Evolutionary conservation across 2,113 vertebrate genomes (phyloP), one percentile per base, ranked within the genome.

Genomic region (Picathartes gymnocephalus): DNA sequence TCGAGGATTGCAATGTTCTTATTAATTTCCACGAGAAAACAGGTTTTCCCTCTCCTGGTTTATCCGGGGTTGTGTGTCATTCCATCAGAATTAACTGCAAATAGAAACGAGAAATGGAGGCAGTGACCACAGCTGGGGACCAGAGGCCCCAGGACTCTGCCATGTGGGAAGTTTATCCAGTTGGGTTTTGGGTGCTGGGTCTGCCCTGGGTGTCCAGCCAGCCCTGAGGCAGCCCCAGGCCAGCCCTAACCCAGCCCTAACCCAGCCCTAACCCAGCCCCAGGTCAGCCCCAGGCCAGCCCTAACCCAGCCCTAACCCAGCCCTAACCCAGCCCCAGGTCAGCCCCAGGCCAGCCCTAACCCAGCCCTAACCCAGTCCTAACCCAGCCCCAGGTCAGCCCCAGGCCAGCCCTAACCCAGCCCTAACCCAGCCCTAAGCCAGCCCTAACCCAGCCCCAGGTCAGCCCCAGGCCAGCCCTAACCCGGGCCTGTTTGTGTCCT

Each of bases 121-220:
- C 30, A 33, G 31, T 14, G 40, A 73, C 6, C 51, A 4, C 13
- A 31, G 31, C 16, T 6, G 6, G 30, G 44, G 22, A 5, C 15
- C 28, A 18, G 45, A 31, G 73, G 69, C 60, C 39, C 30, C 48
- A 28, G 57, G 65, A 18, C 3, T 7, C 61, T 40, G 2, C 42
- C 27, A 2, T 6, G 0, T 4, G 10, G 19, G 10, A 44, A 9
- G 8, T 21, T 72, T 3, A 24, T 62, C 13, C 20, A 3, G 8
- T 8, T 18, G 27, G 1, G 22, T 39, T 88, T 37, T 50, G 28
- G 53, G 56, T n/a, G 8, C 7, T 22, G 39, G 45, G 72, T 51
- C 21, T 33, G 23, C 27, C 42, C 13, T 13, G 25, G 3, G 17
- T n/a, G n/a, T n/a, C n/a, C n/a, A n/a, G n/a, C n/a, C n/a, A n/a